Conservation (phyloP, 2,888 invertebrate species). For the Euproctis similis region DNA sequence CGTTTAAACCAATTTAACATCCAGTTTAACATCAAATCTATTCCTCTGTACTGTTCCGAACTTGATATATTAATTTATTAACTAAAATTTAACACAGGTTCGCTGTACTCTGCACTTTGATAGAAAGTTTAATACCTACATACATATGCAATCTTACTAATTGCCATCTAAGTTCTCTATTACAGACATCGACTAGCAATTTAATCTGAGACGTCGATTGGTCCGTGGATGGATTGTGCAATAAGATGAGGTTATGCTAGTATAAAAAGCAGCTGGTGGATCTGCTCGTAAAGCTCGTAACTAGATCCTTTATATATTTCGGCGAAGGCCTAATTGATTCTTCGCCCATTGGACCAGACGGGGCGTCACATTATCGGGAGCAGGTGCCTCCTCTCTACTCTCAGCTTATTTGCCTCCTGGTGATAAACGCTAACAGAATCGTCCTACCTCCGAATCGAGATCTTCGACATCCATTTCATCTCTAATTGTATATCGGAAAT, state of each 20-base stretch:
- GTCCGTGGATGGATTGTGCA: conserved; percentile 66
- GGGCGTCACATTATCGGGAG: conserved; percentile 69
- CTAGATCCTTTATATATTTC: conserved; percentile 70
- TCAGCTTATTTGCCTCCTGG: conserved; percentile 58
- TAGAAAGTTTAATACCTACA: too few species aligned
- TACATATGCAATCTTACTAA: too few species aligned
- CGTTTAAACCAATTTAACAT: conserved; percentile 12
- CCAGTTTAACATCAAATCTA: not conserved
- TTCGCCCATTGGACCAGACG: conserved; percentile 70
- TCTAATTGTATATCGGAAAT: conserved; percentile 67
- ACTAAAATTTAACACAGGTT: too few species aligned
- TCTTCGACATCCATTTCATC: conserved; percentile 52
- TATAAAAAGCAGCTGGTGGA: conserved; percentile 70
- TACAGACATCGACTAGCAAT: too few species aligned
- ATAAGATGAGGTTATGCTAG: conserved; percentile 69
- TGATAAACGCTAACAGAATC: conserved; percentile 54
- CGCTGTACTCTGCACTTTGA: too few species aligned
- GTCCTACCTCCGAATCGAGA: conserved; percentile 47
- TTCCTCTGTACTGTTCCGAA: not conserved
- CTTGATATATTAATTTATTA: too few species aligned
- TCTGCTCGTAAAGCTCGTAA: conserved; percentile 66
- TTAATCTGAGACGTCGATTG: conserved; percentile 64
- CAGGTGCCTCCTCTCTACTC: conserved; percentile 61
- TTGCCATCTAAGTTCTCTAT: too few species aligned
- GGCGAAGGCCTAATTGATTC: conserved; percentile 73